phyloP scores from a whole-genome alignment of 2,888 invertebrate genomes.

The Physocephala rufipes region DNA sequence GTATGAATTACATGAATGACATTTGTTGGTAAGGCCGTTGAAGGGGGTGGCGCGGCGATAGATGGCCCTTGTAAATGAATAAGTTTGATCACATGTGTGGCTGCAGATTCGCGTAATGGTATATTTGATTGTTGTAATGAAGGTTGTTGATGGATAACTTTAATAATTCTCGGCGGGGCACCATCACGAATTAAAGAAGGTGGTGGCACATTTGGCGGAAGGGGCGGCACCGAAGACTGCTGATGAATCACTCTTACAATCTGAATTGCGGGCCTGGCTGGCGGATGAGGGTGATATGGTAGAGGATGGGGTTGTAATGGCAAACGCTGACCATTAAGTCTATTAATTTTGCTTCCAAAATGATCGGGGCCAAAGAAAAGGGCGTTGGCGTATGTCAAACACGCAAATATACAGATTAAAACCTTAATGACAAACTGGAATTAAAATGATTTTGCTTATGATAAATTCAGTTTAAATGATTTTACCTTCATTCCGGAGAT shows the following conservation, averaged over 20 bases:
- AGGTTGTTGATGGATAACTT: slow-evolving; percentile 49
- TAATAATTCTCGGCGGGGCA: slow-evolving; percentile 36
- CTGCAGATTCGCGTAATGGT: not conserved
- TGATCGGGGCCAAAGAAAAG: slow-evolving; percentile 50
- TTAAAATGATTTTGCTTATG: not conserved
- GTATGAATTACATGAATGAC: slow-evolving; percentile 58
- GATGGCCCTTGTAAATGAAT: slow-evolving; percentile 43
- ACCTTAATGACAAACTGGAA: slow-evolving; percentile 44
- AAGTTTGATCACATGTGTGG: slow-evolving; percentile 48
- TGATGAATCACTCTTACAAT: slow-evolving; percentile 42
- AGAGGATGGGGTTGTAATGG: not conserved
- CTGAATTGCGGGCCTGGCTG: slow-evolving; percentile 28
- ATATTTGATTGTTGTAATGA: not conserved
- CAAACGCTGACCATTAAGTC: not conserved
- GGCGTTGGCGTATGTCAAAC: slow-evolving; percentile 56
- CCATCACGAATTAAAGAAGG: too few relatives aligned
- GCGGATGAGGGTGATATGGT: not conserved
- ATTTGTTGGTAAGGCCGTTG: slow-evolving; percentile 44
- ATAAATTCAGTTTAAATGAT: not conserved
- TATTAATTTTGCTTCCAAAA: not conserved
- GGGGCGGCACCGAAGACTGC: slow-evolving; percentile 35
- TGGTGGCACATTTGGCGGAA: not conserved
- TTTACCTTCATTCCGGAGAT: slow-evolving; percentile 54
- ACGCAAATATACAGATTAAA: slow-evolving; percentile 54
- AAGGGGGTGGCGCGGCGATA: slow-evolving; percentile 6